Evolutionary conservation across 1,140 invertebrate species (phyloP), one percentile per base, ranked within the genome.

Genomic region (Hyles vespertilio): DNA sequence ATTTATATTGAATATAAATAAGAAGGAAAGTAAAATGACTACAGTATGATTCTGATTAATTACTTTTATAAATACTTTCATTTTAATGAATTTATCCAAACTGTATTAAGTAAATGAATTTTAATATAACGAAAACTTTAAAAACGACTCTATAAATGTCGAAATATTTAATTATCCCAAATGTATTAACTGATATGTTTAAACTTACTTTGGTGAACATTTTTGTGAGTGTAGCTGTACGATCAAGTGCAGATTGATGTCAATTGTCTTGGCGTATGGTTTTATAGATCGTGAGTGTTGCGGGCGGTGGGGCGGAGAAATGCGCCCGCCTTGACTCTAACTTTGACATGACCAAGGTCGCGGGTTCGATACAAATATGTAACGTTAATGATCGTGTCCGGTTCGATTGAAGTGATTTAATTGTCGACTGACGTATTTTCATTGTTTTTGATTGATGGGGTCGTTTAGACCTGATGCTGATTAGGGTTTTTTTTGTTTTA

Each of bases 161-260:
- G 22, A 22, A 22, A 1, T 22, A 22, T 22, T 22, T 22, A 22
- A 22, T 2, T 22, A 1, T 22, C 22, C 22, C 22, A 22, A 22
- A 22, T 22, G 2, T 22, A 40, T 40, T 0, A 40, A 10, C 12
- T 33, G 43, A 3, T 47, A 33, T n/a, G 47, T 47, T 11, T 49
- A 34, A 57, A 80, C 81, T 84, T 61, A 84, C 81, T 81, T 81
- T 84, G 72, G 76, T 78, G 72, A 83, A 82, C 82, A 85, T 85
- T 71, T 78, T 82, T 58, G 22, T 46, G 72, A 51, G 57, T 77
- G 61, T 73, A 64, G 64, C 72, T 70, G 69, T 56, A 71, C 52
- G 63, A 77, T 69, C 61, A 57, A 63, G 55, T 67, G 72, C 75
- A 73, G 76, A 84, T 85, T 84, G 70, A 73, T 81, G 70, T 81